Base-by-base conservation (phyloP, 2,888 invertebrate species). In the Drosophila nr. medialis region DNA sequence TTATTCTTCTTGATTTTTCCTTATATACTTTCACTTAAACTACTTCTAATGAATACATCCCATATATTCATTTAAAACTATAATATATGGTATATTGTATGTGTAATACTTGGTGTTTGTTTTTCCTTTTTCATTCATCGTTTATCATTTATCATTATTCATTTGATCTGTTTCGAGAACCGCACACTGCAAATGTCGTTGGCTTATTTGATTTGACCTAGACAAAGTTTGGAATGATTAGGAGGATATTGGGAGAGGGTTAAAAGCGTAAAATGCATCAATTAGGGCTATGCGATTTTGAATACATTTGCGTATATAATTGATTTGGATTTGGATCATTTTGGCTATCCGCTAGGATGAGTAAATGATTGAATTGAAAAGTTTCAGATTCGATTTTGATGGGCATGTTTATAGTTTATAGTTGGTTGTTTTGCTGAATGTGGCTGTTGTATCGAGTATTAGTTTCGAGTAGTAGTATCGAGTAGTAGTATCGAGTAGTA, bases 241-340 rank as follows among this genome's bases (percentile, higher is more conserved):
- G 60, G 56, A 29, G 34, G 21, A 34, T 21, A n/a, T 54, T 38
- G 56, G 60, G 45, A 59, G 51, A 51, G 60, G 48, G 67, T 62
- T 73, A 70, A 77, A 90, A 90, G 89, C 87, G 87, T 89, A 82
- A 89, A 87, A 89, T 90, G 90, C 89, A 87, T 76, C 56, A 68
- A 29, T 74, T 68, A 38, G 55, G 50, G 32, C 18, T 63, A 40
- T 63, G 29, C 51, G 56, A 68, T 56, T 51, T 53, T 53, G 61
- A 54, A n/a, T 50, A 64, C 30, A 62, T 42, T 55, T 56, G 59
- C 30, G 40, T 49, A 60, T 54, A 36, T 15, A 40, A 8, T 18
- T 50, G n/a, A 51, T 42, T 3, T 36, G 34, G 36, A 11, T 38
- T 55, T 38, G n/a, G 48, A 38, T 66, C 48, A 49, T 48, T 29